Conservation (phyloP, 2,113 vertebrate species). For the Paralichthys olivaceus region DNA sequence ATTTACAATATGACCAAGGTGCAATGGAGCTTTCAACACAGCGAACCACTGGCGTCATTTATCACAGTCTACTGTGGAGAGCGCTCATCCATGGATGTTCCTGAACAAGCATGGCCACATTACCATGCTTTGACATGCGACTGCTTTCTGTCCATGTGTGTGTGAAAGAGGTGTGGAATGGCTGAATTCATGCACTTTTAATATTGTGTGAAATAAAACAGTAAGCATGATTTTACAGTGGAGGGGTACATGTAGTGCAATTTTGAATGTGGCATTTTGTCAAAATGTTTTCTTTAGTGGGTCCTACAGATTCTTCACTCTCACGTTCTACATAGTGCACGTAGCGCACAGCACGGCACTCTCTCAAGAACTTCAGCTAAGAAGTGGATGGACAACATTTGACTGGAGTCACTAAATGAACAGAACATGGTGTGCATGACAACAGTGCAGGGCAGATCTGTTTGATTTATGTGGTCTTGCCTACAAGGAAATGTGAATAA, state of each 20-base stretch:
- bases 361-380: neutral
- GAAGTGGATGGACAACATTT: slow-evolving; percentile 18
- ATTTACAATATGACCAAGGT: slow-evolving; percentile 38
- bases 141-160: slow-evolving; percentile 8
- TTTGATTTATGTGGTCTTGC: neutral
- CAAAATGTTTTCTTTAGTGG: neutral
- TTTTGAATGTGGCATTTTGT: neutral
- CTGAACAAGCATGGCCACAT: slow-evolving; percentile 45
- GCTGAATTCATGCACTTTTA: slow-evolving; percentile 42
- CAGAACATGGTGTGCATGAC: slow-evolving; percentile 12
- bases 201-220: neutral
- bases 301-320: neutral
- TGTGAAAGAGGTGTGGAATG: neutral
- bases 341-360: neutral
- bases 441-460: slow-evolving; percentile 13
- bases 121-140: slow-evolving; percentile 57
- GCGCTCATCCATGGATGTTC: slow-evolving; percentile 37
- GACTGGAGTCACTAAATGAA: slow-evolving; percentile 6
- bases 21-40: slow-evolving; percentile 47
- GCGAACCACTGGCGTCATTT: slow-evolving; percentile 4
- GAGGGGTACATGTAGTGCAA: neutral
- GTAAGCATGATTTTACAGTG: neutral
- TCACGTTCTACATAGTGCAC: neutral
- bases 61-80: slow-evolving; percentile 38
- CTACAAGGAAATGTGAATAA: slow-evolving; percentile 17